Percentiles rank a stretch among this genome's conserved stretches.
Evolutionary conservation across 2,888 invertebrate genomes (phyloP).

Genomic region (Spodoptera picta): DNA sequence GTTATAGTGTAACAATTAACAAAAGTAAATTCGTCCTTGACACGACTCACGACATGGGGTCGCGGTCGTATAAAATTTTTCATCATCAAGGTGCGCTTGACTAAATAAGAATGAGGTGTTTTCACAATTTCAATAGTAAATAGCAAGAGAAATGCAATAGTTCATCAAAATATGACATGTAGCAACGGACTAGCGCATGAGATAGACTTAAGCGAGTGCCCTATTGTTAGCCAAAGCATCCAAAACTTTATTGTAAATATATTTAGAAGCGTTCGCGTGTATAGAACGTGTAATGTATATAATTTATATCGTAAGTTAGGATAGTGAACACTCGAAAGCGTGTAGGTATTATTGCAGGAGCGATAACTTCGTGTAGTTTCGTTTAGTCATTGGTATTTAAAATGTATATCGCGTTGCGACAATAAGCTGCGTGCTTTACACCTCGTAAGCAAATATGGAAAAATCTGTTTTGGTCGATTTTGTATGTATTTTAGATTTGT

Average conservation of each 20-base stretch:
- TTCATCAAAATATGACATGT: not conserved
- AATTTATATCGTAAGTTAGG: slow-evolving; percentile 61
- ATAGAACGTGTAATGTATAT: slow-evolving; percentile 69
- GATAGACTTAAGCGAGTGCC: slow-evolving; percentile 68
- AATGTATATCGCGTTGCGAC: slow-evolving; percentile 41
- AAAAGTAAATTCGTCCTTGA: not conserved
- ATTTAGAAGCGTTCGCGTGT: slow-evolving; percentile 64
- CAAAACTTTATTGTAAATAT: slow-evolving; percentile 86
- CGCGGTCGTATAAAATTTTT: too few relatives aligned
- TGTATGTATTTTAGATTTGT: slow-evolving; percentile 26
- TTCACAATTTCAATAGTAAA: too few relatives aligned
- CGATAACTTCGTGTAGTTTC: slow-evolving; percentile 46
- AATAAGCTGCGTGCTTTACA: slow-evolving; percentile 36
- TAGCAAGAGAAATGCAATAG: too few relatives aligned
- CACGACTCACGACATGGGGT: too few relatives aligned
- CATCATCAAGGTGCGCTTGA: too few relatives aligned
- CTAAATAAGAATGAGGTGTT: too few relatives aligned
- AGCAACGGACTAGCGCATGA: slow-evolving; percentile 45
- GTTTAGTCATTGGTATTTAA: slow-evolving; percentile 56
- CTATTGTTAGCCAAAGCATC: slow-evolving; percentile 86
- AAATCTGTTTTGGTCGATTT: slow-evolving; percentile 22
- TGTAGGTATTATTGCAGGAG: slow-evolving; percentile 54
- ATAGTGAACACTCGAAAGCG: slow-evolving; percentile 53
- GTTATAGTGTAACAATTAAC: not conserved
- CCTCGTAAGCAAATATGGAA: slow-evolving; percentile 12